These are phyloP conservation scores for Aphis craccivora DNA, from an alignment of 1,140 invertebrate genomes.

Conservation along the genomic window DNA sequence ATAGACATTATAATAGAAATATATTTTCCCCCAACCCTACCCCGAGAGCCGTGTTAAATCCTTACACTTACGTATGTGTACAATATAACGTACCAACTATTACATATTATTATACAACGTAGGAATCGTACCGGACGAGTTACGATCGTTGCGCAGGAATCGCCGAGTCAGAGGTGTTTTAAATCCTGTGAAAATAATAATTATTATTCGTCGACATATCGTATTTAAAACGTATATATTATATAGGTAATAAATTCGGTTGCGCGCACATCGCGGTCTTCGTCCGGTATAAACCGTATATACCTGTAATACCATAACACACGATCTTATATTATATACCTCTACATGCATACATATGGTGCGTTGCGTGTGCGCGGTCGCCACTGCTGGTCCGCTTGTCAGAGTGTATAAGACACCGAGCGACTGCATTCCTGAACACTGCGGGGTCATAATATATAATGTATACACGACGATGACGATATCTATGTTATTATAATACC, in stretches of 20 bases:
- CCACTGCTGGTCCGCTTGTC: not conserved
- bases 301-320: not conserved
- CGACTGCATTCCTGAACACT: not conserved
- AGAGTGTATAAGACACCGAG: not conserved
- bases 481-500: not conserved
- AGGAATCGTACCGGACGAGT: not conserved
- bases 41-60: too few relatives aligned
- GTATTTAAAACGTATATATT: not conserved
- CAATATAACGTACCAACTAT: not conserved
- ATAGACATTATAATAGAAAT: too few relatives aligned
- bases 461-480: not conserved
- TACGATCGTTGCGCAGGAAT: not conserved
- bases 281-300: not conserved
- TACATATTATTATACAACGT: not conserved
- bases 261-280: not conserved
- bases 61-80: not conserved
- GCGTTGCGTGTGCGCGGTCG: not conserved
- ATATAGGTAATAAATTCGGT: not conserved
- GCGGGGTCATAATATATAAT: not conserved
- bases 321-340: not conserved
- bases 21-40: too few relatives aligned
- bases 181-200: not conserved
- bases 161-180: not conserved
- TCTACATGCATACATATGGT: too few relatives aligned
- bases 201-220: not conserved